Percentiles rank a stretch among this genome's conserved stretches.
These are phyloP conservation scores for Gymnocypris eckloni DNA, from an alignment of 2,797 vertebrate genomes.

Conservation along the genomic window DNA sequence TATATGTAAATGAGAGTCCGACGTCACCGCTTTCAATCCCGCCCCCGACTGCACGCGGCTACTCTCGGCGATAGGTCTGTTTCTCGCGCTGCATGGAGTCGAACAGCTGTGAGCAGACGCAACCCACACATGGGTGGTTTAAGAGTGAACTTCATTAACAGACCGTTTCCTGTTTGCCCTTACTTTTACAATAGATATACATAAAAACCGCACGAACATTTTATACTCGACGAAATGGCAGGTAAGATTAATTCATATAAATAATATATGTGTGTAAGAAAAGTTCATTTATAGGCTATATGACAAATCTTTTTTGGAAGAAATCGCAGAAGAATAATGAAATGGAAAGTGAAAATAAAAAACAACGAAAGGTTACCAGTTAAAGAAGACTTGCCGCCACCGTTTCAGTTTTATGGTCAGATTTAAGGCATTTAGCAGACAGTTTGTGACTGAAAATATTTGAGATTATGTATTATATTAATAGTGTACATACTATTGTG, in stretches of 20 bases:
- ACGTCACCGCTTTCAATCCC: no score
- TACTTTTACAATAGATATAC: not conserved
- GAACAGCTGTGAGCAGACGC: no score
- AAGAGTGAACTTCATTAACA: no score
- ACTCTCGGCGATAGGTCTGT: no score
- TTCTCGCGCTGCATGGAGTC: no score
- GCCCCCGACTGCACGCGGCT: no score
- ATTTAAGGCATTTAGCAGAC: not conserved
- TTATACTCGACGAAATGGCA: constrained; percentile 6
- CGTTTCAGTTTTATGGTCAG: not conserved
- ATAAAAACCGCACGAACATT: no score
- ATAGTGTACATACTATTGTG: no score
- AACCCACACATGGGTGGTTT: no score
- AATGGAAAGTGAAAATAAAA: not conserved
- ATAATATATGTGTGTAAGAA: not conserved
- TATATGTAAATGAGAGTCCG: no score
- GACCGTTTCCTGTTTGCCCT: not conserved
- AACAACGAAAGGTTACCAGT: not conserved
- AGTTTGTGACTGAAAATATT: no score
- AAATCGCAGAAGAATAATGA: not conserved
- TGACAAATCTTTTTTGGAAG: not conserved
- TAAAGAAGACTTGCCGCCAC: not conserved
- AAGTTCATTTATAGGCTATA: not conserved
- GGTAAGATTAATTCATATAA: not conserved
- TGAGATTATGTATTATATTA: no score